Evolutionary conservation across 2,797 vertebrate species (phyloP), one percentile per base, ranked within the genome.

Genomic region (Calcarius lapponicus): DNA sequence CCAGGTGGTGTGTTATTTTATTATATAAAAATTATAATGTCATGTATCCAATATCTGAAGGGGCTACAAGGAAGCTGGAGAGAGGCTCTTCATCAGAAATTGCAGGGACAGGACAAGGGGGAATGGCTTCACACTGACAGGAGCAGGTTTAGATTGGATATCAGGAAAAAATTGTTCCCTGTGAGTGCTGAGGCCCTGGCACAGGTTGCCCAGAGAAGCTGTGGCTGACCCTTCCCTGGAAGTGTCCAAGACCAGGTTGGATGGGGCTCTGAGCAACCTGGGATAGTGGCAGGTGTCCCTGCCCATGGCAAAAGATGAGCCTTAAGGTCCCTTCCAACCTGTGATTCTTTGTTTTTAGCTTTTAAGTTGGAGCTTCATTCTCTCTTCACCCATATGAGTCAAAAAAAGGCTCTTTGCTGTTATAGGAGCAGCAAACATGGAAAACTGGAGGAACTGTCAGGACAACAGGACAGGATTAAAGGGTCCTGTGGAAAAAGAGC

Each of bases 71-170:
- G 31, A 50, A 71, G 58, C 14, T 69, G 45, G 20, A 66, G n/a
- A 60, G 28, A 13, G 11, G 8, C 9, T 66, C 40, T 22, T 60
- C 18, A 72, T 36, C 31, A 73, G 45, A 57, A 79, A 42, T 22
- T 72, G 34, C 9, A 66, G 34, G 17, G 26, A 72, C 19, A 60
- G 47, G 40, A 66, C 34, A 29, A 18, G 26, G 31, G 56, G 12
- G 0, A 66, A 36, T 60, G 73, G 34, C 26, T 60, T 47, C 26
- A 42, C 5, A 29, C 10, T 29, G 34, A 32, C 9, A 79, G 21
- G 12, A n/a, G 13, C 0, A 31, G 19, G 9, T 6, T 62, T 50
- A 57, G 43, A 5, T n/a, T 3, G 7, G 71, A 9, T 48, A 60
- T 48, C 0, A 19, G 31, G 45, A 13, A 42, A 11, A 20, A 60